Evolutionary conservation across 1,140 invertebrate genomes (phyloP), one percentile per base, ranked within the genome.

Genomic region (Drosophila simulans): DNA sequence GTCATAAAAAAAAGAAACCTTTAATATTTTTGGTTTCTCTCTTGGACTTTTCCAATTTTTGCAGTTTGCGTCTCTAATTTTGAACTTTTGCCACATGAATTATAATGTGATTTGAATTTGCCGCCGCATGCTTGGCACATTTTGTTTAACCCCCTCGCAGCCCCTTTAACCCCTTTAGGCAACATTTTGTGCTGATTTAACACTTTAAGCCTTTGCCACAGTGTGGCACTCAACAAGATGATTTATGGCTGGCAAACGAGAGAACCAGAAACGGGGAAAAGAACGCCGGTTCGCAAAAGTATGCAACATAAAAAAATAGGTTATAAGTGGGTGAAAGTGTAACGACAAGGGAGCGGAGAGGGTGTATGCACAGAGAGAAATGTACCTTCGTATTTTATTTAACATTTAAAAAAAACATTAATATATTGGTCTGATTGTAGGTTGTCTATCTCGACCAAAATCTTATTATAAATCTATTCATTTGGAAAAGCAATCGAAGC

Each of bases 101-200:
- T 56, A 70, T 69, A 69, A 70, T 70, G 52, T 70, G 65, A 70
- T 70, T 70, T 69, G 66, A 70, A 70, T 70, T 70, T 70, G 42
- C 64, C 64, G 35, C 66, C 66, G 51, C 56, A 40, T 69, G 66
- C 64, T 39, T 69, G 51, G 22, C 51, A 54, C 43, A 48, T 49
- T 70, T 69, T 15, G 11, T 17, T 37, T 37, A 17, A 52, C 63
- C 52, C 27, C 27, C 54, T 35, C 25, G 15, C 20, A 10, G 2
- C 40, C 40, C 34, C 40, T 3, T 37, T 65, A 60, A 42, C 75
- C 46, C 62, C 20, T 45, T 43, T 42, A 48, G 59, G 37, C 66
- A 42, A 46, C 64, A 43, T 78, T 86, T 72, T 79, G 65, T 79
- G 83, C 79, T 88, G 75, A 88, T 60, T 82, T 79, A 82, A 82